Evolutionary conservation across 2,113 vertebrate genomes (phyloP), one percentile per base, ranked within the genome.

Genomic region (Hyla sarda): DNA sequence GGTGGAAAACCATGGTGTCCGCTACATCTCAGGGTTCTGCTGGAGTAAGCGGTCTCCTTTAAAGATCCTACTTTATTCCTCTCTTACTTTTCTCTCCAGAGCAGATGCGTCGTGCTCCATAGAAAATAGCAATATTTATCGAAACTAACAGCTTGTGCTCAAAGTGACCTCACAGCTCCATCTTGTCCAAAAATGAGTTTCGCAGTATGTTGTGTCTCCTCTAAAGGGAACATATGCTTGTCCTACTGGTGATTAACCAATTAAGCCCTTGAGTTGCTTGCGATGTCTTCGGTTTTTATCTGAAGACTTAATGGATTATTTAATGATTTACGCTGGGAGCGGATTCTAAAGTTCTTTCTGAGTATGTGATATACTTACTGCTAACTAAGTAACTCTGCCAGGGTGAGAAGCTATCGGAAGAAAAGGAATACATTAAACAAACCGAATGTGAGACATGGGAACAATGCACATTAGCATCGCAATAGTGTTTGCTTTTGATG

Each of bases 101-200:
- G 41, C 78, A 81, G 78, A 81, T 47, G 58, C n/a, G 5, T 28
- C 16, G 2, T 6, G 28, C 23, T 28, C 34, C 16, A 25, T 45
- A 65, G 56, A 65, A 81, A 65, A 85, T 37, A 60, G 37, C 25
- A 25, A 34, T 69, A 50, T 79, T 48, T 45, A 37, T 4, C 45
- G 48, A 74, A 30, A 65, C 30, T 50, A 69, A 85, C 74, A 85
- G 84, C 84, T 85, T 85, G 84, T 52, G 75, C 47, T 69, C 62
- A 79, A 79, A 85, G 73, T 78, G 74, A 85, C 74, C 74, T 85
- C 45, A 21, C 47, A 78, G 47, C 76, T 79, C 83, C 23, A 56
- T 85, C 74, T 85, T 48, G 41, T 85, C 45, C 74, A 78, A 69
- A 69, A 85, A 67, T 67, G 58, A 52, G 77, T 78, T 67, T 85